A percentile compares a stretch with the other conserved stretches of the same genome.
phyloP scores from a whole-genome alignment of 2,113 vertebrate genomes.

The Anseranas semipalmata region DNA sequence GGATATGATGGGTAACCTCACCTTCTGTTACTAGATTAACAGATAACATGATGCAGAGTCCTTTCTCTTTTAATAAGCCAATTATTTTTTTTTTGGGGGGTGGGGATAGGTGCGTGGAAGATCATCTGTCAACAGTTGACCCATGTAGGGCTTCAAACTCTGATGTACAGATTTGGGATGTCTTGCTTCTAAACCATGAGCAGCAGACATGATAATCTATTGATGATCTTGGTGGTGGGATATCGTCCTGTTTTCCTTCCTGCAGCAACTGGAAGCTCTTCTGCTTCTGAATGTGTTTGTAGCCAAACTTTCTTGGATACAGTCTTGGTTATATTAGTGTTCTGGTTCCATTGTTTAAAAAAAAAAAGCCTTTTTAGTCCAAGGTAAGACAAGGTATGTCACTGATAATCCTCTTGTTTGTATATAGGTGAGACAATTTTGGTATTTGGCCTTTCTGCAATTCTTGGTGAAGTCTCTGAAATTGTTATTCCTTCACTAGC shows the following conservation, averaged over 20 bases:
- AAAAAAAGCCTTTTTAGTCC: neutral
- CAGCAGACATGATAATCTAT: neutral
- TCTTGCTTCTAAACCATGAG: neutral
- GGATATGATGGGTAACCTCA: neutral
- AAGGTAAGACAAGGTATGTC: neutral
- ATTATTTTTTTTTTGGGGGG: neutral
- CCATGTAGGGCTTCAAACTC: neutral
- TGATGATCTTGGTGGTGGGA: neutral
- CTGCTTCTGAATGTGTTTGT: neutral
- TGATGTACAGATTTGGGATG: neutral
- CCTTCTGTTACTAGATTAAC: neutral
- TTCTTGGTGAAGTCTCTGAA: neutral
- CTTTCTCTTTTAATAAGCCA: neutral
- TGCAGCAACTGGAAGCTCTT: neutral
- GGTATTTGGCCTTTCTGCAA: neutral
- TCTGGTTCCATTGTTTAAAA: neutral
- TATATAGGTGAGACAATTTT: neutral
- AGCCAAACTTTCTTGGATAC: neutral
- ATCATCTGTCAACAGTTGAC: neutral
- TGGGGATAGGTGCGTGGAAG: neutral
- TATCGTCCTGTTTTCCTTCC: neutral
- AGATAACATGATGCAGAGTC: neutral
- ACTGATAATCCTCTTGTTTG: neutral
- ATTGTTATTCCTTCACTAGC: neutral
- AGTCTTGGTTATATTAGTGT: neutral